Base-by-base conservation (phyloP, 2,113 vertebrate species). In the Orientallactaga bullata region DNA sequence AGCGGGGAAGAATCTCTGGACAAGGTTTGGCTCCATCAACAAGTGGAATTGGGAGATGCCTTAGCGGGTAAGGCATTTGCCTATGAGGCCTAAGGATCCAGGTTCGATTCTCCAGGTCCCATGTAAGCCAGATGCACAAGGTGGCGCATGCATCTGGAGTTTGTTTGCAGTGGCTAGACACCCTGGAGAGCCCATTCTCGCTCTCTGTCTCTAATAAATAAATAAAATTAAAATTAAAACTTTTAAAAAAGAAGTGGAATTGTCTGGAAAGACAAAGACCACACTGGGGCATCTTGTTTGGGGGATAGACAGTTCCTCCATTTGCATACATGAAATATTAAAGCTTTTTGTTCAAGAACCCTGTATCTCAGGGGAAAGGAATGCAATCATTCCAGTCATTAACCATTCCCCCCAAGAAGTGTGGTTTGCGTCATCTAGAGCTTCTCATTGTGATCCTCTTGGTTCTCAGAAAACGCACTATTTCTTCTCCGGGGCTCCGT, bases 341-440 rank as follows among this genome's bases (percentile, higher is more conserved):
- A 90, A 90, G 71, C 72, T 95, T 96, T 94, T 87, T 94, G 72
- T 94, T 89, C 63, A 85, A 85, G 94, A 88, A 76, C 76, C 69
- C 39, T 79, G 0, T 81, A 94, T 88, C 95, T 96, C 94, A 95
- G 74, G 58, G 90, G 96, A 96, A 96, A 96, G 93, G 95, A 95
- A 95, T 95, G 90, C 3, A 80, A 95, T 96, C 83, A 94, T 95
- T 95, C 94, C 72, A 81, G 94, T 96, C 83, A 93, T 78, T 83
- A 97, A 80, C 37, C 91, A 35, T 92, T 93, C 87, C 32, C 76
- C 35, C 65, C 84, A 68, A 92, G 94, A 95, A 84, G 32, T 77
- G 35, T 81, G 63, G 66, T 92, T 95, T 86, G 15, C 78, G 89
- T 95, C 68, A 69, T 84, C 61, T 0, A 0, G 76, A 79, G 81